These are phyloP conservation scores for Elephantulus edwardii DNA, from an alignment of 2,113 vertebrate genomes.

Conservation along the genomic window DNA sequence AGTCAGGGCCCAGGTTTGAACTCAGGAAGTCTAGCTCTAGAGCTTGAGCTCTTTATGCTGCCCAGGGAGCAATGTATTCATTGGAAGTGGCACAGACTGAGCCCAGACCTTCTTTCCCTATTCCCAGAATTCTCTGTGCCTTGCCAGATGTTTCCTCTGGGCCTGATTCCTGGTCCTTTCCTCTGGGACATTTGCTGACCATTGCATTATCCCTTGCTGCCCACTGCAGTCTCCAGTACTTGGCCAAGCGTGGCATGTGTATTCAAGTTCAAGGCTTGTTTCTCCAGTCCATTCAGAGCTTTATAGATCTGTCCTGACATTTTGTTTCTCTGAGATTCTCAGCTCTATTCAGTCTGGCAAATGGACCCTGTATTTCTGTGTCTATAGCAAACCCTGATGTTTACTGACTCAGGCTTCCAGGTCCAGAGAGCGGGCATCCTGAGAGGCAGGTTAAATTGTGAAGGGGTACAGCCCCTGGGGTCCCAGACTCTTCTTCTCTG, in stretches of 20 bases:
- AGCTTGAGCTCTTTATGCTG: not conserved
- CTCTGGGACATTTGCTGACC: not conserved
- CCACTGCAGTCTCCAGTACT: not conserved
- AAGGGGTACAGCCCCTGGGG: not conserved
- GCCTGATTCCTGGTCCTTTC: not conserved
- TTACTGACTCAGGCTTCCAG: not conserved
- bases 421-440: not conserved
- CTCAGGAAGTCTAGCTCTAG: not conserved
- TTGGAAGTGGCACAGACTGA: not conserved
- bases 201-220: not conserved
- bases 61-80: not conserved
- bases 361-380: conserved; percentile 53
- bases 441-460: not conserved
- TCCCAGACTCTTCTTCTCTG: not conserved
- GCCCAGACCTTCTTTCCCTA: not conserved
- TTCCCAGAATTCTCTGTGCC: not conserved
- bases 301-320: conserved; percentile 74
- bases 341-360: conserved; percentile 36
- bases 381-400: not conserved
- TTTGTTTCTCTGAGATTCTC: conserved; percentile 57
- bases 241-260: conserved; percentile 49
- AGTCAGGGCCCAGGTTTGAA: not conserved
- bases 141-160: rapidly evolving
- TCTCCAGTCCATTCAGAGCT: not conserved
- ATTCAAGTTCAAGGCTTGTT: conserved; percentile 43